Evolutionary conservation across 1,140 invertebrate genomes (phyloP), one percentile per base, ranked within the genome.

Genomic region (Ostrea denselamellosa): DNA sequence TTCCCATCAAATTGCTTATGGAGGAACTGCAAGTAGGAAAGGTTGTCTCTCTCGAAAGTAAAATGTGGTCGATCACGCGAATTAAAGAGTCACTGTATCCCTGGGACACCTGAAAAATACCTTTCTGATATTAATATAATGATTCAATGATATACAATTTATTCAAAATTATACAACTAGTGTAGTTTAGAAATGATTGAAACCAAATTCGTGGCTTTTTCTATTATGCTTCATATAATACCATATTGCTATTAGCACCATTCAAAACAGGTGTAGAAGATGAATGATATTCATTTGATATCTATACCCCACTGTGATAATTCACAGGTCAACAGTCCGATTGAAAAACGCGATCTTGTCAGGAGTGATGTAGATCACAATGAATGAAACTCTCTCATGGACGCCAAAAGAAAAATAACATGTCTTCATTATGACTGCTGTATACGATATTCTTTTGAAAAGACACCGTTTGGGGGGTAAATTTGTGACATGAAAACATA

Each of bases 281-380:
- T 77, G 10, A 77, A 77, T 28, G 68, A 22, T 28, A 77, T 77
- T 77, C 68, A 34, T 77, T 34, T 25, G 68, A 77, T 77, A 77
- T 25, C 25, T 77, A 34, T 44, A 9, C 28, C 68, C 68, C 25
- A 71, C 68, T 71, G 68, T 25, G 68, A 71, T 28, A 71, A 71
- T 71, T 34, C 68, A 77, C 68, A 77, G 68, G 9, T 77, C 68
- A 25, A 34, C 68, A 34, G 28, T 77, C 68, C 25, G 68, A 77
- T 34, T 34, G 68, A 77, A 77, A 77, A 77, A 77, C 25, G 68
- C 25, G 28, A 22, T 25, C 68, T 77, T 77, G 68, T 77, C 25
- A 34, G 12, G 68, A 77, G 68, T 34, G 25, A 22, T 44, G 34
- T 77, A 12, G 68, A 77, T 77, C 28, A 77, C 0, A 22, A 77